These are phyloP conservation scores for Dasypolia templi DNA, from an alignment of 2,888 invertebrate species.

Conservation along the genomic window DNA sequence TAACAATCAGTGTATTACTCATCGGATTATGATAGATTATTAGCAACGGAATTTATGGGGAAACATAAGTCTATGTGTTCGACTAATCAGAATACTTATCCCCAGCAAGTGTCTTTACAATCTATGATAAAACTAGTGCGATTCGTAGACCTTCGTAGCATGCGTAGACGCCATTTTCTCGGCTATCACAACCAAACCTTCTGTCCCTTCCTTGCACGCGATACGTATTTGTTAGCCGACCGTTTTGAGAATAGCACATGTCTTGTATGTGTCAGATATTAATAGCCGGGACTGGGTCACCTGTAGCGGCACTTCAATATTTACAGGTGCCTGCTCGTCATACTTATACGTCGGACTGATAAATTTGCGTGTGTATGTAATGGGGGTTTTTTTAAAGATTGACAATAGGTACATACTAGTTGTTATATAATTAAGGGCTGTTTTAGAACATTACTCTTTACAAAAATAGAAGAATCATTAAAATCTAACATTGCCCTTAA, in stretches of 20 bases:
- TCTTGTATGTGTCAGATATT: constrained; percentile 85
- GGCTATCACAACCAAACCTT: constrained; percentile 26
- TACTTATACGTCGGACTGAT: constrained; percentile 1
- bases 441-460: background rate
- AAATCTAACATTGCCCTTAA: background rate
- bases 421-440: background rate
- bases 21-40: background rate
- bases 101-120: too few relatives aligned
- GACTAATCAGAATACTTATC: too few relatives aligned
- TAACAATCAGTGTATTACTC: background rate
- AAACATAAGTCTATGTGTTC: too few relatives aligned
- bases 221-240: constrained; percentile 72
- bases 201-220: constrained; percentile 17
- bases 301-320: constrained; percentile 65
- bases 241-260: constrained; percentile 85
- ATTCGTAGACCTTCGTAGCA: background rate
- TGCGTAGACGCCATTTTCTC: background rate
- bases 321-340: constrained; percentile 48
- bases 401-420: background rate
- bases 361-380: background rate
- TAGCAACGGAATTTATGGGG: background rate
- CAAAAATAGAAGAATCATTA: too few relatives aligned
- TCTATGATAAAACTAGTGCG: too few relatives aligned
- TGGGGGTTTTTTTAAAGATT: background rate
- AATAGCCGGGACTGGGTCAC: constrained; percentile 83